A percentile compares a stretch with the other conserved stretches of the same genome.
Evolutionary conservation across 2,113 vertebrate species (phyloP).

Genomic region (Budorcas taxicolor): DNA sequence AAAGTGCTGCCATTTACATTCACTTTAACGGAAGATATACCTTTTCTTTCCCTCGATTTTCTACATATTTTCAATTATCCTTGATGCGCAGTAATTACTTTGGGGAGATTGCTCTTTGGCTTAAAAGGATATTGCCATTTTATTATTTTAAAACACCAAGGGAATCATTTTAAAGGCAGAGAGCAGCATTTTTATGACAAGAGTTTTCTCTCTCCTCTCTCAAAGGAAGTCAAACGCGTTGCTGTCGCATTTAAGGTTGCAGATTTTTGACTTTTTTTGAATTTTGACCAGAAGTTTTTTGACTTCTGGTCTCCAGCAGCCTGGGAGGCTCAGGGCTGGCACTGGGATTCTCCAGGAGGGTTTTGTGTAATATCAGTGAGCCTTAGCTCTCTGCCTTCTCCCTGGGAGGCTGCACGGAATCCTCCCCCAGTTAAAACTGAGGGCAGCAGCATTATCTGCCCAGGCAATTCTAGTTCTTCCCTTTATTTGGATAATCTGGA

Average conservation of each 20-base stretch:
- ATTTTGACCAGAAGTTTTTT: neutral
- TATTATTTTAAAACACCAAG: conserved; percentile 34
- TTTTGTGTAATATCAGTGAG: neutral
- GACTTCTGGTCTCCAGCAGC: neutral
- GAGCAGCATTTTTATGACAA: neutral
- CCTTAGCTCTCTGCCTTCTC: neutral
- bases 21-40: neutral
- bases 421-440: neutral
- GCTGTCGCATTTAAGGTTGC: neutral
- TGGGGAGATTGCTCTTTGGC: neutral
- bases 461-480: neutral
- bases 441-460: neutral
- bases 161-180: neutral
- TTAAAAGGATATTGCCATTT: conserved; percentile 16
- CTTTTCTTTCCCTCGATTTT: neutral
- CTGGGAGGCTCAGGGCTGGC: neutral
- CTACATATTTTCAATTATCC: neutral
- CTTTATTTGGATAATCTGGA: conserved; percentile 19
- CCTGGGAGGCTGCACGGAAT: neutral
- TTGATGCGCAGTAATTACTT: neutral
- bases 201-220: neutral
- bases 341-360: fast-evolving
- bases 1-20: neutral
- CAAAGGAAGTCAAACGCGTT: neutral
- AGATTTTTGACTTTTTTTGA: neutral